Evolutionary conservation across 2,888 invertebrate genomes (phyloP), one percentile per base, ranked within the genome.

Genomic region (Zootermopsis nevadensis): DNA sequence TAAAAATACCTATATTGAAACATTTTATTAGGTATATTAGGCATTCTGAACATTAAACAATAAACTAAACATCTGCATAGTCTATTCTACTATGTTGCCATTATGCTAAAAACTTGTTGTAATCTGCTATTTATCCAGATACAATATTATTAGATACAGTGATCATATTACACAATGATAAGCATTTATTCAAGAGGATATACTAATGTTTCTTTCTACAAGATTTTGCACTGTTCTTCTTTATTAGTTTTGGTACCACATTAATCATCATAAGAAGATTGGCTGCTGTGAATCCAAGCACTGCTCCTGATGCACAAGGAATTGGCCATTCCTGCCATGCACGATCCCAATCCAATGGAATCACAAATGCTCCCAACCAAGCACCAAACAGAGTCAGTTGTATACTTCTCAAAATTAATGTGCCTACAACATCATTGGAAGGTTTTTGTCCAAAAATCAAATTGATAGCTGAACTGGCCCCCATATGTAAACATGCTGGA

Each of bases 301-400:
- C 88, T 1, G 94, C 93, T n/a, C 95, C 95, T 0, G 93, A 89
- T 84, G 93, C 92, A 87, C 94, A 95, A 0, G 95, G 93, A 86
- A 94, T 93, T 0, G 95, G 95, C 95, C 95, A 95, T 84, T 90
- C 93, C 91, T 97, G 97, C 96, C 97, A 98, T 0, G 95, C 95
- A 77, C 94, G 92, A 89, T 97, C 95, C 98, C 98, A 98, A 88
- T 98, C 98, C 53, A 98, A 90, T 0, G 98, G 97, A 86, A 98
- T 95, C 0, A 95, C 94, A 83, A 95, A 92, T 4, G 96, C 96
- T 10, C 97, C 96, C 1, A 95, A 87, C 97, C 97, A 97, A 8
- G 96, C 93, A 4, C 97, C 97, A 53, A 95, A 89, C 22, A 96
- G 88, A 0, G 94, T 93, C 82, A 92, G 87, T 83, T 92, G 87